Base-by-base conservation (phyloP, 2,888 invertebrate genomes). In the Acrocyrtus sp. region DNA sequence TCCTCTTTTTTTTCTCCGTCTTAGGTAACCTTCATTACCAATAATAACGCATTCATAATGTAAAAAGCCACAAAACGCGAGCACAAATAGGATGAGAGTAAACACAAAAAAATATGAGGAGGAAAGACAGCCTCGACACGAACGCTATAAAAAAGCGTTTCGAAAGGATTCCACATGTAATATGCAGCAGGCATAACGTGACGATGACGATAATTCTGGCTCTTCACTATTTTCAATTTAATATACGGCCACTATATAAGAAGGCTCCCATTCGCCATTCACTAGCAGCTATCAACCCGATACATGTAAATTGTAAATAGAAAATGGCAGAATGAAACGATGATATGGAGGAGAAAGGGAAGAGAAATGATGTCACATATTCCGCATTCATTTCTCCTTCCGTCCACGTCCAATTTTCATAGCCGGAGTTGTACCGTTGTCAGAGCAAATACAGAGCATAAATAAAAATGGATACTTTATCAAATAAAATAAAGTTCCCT, bases 101-200 rank as follows among this genome's bases (percentile, higher is more conserved):
- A 22, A 45, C 22, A 34, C 12, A 54, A 29, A 34, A n/a, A 48
- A 21, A 19, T n/a, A 27, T n/a, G 53, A 19, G 26, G 53, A 53
- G 27, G 3, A 48, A 3, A 8, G n/a, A 53, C 24, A 26, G 5
- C 3, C 2, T 19, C 4, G 24, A 5, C 24, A 22, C 10, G n/a
- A 22, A 53, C 26, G 66, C 57, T 22, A 48, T 24, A 47, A 21
- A 24, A 12, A 5, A 66, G 43, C 26, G 45, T 27, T 45, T 19
- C 34, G 17, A 41, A 41, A 48, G 56, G 56, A 39, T 26, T 17
- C 19, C 58, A 50, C 66, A 57, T 57, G 27, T 27, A 48, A 48
- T 41, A 66, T 66, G 66, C 50, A 66, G 22, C 56, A 50, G n/a
- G n/a, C n/a, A n/a, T 58, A 57, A 66, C 66, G 66, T 66, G 66